phyloP scores from a whole-genome alignment of 2,888 invertebrate species.

The Isoperla grammatica region DNA sequence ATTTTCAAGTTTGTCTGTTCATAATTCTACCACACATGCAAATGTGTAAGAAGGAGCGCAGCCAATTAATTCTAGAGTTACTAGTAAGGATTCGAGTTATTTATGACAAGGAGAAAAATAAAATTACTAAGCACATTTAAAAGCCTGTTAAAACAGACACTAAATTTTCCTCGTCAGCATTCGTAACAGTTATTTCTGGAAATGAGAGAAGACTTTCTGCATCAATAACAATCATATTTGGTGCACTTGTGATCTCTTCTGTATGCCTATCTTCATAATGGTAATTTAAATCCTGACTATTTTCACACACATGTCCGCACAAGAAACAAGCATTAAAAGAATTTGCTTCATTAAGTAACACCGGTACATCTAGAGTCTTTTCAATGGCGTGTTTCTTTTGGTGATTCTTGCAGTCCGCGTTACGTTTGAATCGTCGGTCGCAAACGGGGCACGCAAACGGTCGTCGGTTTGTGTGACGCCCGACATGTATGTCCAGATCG shows the following conservation, averaged over 20 bases:
- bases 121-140: background rate
- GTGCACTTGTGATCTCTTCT: background rate
- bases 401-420: conserved; percentile 31
- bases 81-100: no score
- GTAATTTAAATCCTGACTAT: conserved; percentile 18
- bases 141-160: background rate
- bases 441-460: conserved; percentile 30
- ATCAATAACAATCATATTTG: conserved; percentile 18
- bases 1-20: no score
- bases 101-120: no score
- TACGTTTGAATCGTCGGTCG: conserved; percentile 28
- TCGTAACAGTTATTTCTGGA: conserved; percentile 13
- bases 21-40: no score
- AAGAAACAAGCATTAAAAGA: conserved; percentile 6
- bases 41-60: no score
- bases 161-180: background rate
- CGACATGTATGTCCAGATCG: conserved; percentile 27
- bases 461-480: conserved; percentile 29
- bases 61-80: no score
- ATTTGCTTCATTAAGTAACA: conserved; percentile 1
- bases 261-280: conserved; percentile 19
- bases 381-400: conserved; percentile 5
- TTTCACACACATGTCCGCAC: conserved; percentile 16
- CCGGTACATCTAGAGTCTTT: background rate
- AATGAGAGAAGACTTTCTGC: conserved; percentile 18